Evolutionary conservation across 2,888 invertebrate species (phyloP), one percentile per base, ranked within the genome.

Genomic region (Polylopha cassiicola): DNA sequence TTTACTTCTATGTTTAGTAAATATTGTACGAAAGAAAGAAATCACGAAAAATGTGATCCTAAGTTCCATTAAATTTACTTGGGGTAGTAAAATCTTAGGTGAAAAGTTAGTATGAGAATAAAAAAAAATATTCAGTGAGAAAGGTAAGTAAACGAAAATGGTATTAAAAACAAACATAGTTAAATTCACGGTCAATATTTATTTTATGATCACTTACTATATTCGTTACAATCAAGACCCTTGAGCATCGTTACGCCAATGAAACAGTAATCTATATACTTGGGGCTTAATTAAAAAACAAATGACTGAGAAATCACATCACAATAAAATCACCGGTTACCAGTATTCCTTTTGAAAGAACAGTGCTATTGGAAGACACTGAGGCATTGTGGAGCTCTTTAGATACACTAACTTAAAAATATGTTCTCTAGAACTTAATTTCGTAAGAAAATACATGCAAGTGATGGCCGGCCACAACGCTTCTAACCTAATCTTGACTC

Each of bases 301-400:
- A 75, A 63, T 76, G 75, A 74, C 73, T 76, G 73, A 67, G 67
- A 63, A 53, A 67, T 56, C 57, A 71, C 66, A 74, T 77, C 73
- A 81, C 76, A 75, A 65, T 58, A 59, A 55, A 63, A 60, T 62
- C 55, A 64, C 59, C 48, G 50, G 50, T 41, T 30, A 30, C 24
- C 34, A 26, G 39, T 54, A 49, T 59, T 51, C 46, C 46, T 50
- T 50, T 53, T 52, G 43, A 58, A 44, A 64, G 58, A 68, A 70
- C 75, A 75, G 77, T 74, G 70, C 64, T 74, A 65, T 57, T 75
- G 82, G 84, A 82, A 84, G 84, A 82, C 81, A 73, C 72, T 71
- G 70, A 69, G 58, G 60, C 28, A 47, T 50, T 53, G 57, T 58
- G 50, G 51, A 56, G 52, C 43, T 38, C 39, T 47, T 38, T 56